Evolutionary conservation across 1,140 invertebrate species (phyloP).

Genomic region (Lucilia sericata): DNA sequence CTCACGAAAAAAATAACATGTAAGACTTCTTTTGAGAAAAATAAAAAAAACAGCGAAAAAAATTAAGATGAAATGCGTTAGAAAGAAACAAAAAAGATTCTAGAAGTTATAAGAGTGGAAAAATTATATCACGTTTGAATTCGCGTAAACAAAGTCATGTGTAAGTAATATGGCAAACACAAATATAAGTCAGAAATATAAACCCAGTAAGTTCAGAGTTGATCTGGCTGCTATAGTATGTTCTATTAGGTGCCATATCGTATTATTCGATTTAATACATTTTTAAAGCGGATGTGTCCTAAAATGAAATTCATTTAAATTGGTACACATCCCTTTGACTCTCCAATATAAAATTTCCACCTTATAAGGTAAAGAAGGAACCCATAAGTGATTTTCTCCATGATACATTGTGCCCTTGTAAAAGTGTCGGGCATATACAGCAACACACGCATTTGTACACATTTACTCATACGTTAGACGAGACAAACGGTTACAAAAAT

Average conservation of each 20-base stretch:
- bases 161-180: slow-evolving; percentile 7
- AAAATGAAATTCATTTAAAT: too few species aligned
- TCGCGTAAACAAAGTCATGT: slow-evolving; percentile 28
- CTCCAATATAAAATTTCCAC: too few species aligned
- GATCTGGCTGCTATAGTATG: too few species aligned
- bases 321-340: too few species aligned
- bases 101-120: slow-evolving; percentile 20
- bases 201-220: background rate
- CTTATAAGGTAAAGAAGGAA: too few species aligned
- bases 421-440: background rate
- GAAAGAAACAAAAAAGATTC: background rate
- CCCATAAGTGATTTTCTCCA: too few species aligned
- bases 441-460: background rate
- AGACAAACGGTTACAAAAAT: slow-evolving; percentile 26
- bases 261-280: too few species aligned
- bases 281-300: too few species aligned
- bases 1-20: background rate
- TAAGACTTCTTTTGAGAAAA: background rate
- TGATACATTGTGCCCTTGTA: too few species aligned
- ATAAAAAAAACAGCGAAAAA: background rate
- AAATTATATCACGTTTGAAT: slow-evolving; percentile 24
- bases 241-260: too few species aligned
- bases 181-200: background rate
- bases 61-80: background rate
- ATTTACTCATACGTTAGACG: background rate